phyloP scores from a whole-genome alignment of 2,113 vertebrate species.

The Chlamydotis undulata region DNA sequence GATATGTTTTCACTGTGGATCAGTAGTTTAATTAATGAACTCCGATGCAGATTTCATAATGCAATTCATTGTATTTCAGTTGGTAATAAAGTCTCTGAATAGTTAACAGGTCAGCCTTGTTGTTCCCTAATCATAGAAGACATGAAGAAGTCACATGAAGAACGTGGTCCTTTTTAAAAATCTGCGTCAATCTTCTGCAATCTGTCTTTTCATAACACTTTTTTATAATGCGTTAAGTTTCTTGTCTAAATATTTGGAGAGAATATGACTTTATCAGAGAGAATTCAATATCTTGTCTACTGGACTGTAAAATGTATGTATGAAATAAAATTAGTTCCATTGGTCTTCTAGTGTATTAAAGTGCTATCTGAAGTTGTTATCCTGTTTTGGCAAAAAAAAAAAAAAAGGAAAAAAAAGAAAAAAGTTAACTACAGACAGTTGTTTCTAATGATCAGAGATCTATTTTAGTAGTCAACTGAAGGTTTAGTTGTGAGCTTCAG shows the following conservation, averaged over 20 bases:
- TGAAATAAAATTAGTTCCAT: constrained; percentile 89
- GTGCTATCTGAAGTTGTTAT: constrained; percentile 93
- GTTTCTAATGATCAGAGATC: constrained; percentile 98
- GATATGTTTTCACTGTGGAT: constrained; percentile 67
- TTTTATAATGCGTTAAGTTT: constrained; percentile 74
- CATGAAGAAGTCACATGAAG: constrained; percentile 6
- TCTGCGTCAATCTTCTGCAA: constrained; percentile 58
- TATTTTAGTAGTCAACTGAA: constrained; percentile 99
- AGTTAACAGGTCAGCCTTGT: constrained; percentile 49
- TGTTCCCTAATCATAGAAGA: constrained; percentile 31
- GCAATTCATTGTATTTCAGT: constrained; percentile 36
- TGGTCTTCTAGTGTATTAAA: constrained; percentile 95
- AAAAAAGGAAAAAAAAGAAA: constrained; percentile 72
- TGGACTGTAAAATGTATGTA: constrained; percentile 93
- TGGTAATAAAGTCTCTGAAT: constrained; percentile 55
- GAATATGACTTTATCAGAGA: constrained; percentile 86
- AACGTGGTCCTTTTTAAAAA: constrained; percentile 28
- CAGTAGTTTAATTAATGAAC: constrained; percentile 29
- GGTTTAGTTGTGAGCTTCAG: constrained; percentile 99
- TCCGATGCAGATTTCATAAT: constrained; percentile 39
- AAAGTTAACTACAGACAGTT: constrained; percentile 84
- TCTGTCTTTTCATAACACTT: constrained; percentile 71
- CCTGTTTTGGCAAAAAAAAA: constrained; percentile 82
- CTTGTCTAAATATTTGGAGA: constrained; percentile 83
- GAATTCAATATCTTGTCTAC: constrained; percentile 82